phyloP scores from a whole-genome alignment of 2,113 vertebrate genomes.

The Odobenus rosmarus region DNA sequence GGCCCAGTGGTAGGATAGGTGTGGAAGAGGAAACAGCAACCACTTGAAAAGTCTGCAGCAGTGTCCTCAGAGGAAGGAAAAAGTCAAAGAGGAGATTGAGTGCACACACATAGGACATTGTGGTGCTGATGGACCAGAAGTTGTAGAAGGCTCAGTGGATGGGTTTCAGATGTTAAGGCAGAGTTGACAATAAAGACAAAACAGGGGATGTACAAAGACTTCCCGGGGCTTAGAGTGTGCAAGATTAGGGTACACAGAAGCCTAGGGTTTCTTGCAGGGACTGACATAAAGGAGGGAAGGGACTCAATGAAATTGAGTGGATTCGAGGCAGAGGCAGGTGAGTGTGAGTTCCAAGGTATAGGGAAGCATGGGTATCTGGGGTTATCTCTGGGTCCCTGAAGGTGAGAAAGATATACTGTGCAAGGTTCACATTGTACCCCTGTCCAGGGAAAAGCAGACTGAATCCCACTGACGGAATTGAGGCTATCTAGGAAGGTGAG shows the following conservation, averaged over 20 bases:
- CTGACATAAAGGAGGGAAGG: background rate
- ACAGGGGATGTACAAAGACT: background rate
- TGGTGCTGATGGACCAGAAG: background rate
- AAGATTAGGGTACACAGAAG: background rate
- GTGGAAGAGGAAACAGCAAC: background rate
- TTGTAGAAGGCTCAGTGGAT: background rate
- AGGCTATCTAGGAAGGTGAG: background rate
- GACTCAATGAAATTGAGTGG: background rate
- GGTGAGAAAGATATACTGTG: background rate
- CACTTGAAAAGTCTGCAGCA: background rate
- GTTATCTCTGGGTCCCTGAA: background rate
- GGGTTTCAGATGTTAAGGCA: background rate
- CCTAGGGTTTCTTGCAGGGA: background rate
- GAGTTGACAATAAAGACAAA: background rate
- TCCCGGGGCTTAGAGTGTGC: background rate
- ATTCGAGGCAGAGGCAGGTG: background rate
- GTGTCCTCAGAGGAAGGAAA: background rate
- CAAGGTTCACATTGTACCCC: background rate
- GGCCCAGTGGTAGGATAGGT: background rate
- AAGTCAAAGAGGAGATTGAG: background rate
- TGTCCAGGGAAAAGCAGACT: background rate
- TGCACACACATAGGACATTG: background rate
- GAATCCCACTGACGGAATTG: background rate
- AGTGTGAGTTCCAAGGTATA: background rate
- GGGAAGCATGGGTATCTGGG: background rate